phyloP scores from a whole-genome alignment of 2,797 vertebrate genomes.

The Anguilla megastoma region DNA sequence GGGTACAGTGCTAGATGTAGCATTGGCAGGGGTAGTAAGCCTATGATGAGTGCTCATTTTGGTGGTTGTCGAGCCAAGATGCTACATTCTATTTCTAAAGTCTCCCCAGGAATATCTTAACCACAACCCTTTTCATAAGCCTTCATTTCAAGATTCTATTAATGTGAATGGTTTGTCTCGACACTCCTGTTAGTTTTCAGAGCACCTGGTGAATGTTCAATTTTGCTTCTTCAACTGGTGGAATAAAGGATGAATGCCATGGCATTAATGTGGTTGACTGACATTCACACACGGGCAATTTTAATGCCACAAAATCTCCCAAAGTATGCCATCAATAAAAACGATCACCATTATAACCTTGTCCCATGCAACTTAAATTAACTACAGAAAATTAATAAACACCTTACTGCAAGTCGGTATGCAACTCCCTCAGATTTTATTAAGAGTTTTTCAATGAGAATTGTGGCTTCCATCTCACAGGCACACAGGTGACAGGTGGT shows the following conservation, averaged over 20 bases:
- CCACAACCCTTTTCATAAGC: not conserved
- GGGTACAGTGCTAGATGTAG: not conserved
- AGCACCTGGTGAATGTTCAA: not conserved
- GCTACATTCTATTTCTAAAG: not conserved
- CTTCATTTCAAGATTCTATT: not conserved
- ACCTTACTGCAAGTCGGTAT: not conserved
- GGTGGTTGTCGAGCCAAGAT: not conserved
- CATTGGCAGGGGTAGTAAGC: not conserved
- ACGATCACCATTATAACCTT: not conserved
- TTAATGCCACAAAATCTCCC: not conserved
- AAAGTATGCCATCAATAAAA: not conserved
- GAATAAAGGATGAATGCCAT: not conserved
- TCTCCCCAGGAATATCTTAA: not conserved
- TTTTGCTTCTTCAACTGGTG: not conserved
- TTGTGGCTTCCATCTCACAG: constrained; percentile 52
- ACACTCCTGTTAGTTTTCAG: not conserved
- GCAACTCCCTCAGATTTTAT: constrained; percentile 32
- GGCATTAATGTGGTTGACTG: not conserved
- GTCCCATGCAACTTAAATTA: not conserved
- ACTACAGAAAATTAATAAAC: not conserved
- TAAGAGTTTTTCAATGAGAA: constrained; percentile 46
- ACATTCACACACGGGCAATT: not conserved
- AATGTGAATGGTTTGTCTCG: not conserved
- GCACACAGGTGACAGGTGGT: constrained; percentile 56
- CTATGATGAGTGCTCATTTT: not conserved